A percentile compares a stretch with the other conserved stretches of the same genome.
These are phyloP conservation scores for Dipodomys stephensi DNA, from an alignment of 2,113 vertebrate genomes.

Conservation along the genomic window DNA sequence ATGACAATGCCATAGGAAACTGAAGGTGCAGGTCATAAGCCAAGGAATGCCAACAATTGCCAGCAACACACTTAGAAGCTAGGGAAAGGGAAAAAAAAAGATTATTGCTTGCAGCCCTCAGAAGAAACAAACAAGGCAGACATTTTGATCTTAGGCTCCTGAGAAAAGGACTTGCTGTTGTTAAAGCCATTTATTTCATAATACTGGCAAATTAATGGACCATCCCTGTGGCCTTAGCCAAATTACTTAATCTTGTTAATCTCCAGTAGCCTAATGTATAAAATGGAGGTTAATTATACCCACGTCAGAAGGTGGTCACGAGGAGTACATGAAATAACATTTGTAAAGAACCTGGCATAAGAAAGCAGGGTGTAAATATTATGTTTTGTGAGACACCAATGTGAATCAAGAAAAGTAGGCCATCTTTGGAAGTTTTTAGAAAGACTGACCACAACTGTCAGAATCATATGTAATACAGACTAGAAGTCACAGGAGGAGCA, in stretches of 20 bases:
- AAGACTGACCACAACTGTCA: not conserved
- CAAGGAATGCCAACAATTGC: slow-evolving; percentile 2
- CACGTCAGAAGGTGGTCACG: not conserved
- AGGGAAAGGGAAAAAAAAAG: not conserved
- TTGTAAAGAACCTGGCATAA: slow-evolving; percentile 24
- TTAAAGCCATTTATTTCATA: not conserved
- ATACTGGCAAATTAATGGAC: slow-evolving; percentile 12
- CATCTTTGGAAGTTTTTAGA: slow-evolving; percentile 14
- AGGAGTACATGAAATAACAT: slow-evolving; percentile 50
- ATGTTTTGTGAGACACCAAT: slow-evolving; percentile 26
- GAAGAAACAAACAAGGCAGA: not conserved
- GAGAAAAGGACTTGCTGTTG: slow-evolving; percentile 16
- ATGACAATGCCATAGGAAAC: not conserved
- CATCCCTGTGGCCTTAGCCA: slow-evolving; percentile 14
- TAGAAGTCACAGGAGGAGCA: slow-evolving; percentile 19
- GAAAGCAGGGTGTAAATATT: not conserved
- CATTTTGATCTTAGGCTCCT: slow-evolving; percentile 1
- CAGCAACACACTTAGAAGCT: slow-evolving; percentile 27
- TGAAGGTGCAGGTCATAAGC: not conserved
- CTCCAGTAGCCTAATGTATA: slow-evolving; percentile 42
- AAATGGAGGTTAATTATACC: not conserved
- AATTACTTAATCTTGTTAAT: slow-evolving; percentile 43
- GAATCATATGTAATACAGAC: not conserved
- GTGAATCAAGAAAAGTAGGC: not conserved
- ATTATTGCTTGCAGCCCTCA: not conserved